phyloP scores from a whole-genome alignment of 2,888 invertebrate genomes.

The Limnephilus auricula region DNA sequence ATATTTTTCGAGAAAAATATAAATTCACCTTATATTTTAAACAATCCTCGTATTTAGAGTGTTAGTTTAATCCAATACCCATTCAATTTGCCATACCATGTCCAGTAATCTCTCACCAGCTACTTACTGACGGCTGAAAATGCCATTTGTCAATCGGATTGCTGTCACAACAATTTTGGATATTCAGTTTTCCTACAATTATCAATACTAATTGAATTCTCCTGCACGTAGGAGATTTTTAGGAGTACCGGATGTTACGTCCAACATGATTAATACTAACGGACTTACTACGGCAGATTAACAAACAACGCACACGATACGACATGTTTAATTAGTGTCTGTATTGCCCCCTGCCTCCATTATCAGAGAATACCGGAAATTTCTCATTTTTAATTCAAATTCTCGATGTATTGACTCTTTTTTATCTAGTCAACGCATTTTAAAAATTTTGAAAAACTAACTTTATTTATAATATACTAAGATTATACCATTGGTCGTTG shows the following conservation, averaged over 20 bases:
- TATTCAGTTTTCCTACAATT: neutral
- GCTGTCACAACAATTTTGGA: constrained; percentile 26
- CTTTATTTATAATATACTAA: too few species aligned
- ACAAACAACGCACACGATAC: neutral
- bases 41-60: too few species aligned
- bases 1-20: too few species aligned
- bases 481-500: too few species aligned
- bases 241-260: neutral
- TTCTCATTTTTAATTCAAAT: too few species aligned
- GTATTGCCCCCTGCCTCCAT: neutral
- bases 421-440: too few species aligned
- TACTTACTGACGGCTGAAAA: neutral
- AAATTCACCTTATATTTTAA: too few species aligned
- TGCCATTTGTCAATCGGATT: neutral
- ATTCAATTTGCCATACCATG: neutral
- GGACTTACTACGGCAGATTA: neutral
- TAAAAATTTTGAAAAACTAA: too few species aligned
- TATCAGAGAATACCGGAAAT: too few species aligned
- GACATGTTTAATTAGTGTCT: neutral
- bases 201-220: neutral
- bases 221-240: neutral
- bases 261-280: neutral
- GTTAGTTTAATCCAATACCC: too few species aligned
- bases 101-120: neutral
- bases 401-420: too few species aligned